Conservation (phyloP, 2,797 vertebrate species). For the Sorex maritimensis region DNA sequence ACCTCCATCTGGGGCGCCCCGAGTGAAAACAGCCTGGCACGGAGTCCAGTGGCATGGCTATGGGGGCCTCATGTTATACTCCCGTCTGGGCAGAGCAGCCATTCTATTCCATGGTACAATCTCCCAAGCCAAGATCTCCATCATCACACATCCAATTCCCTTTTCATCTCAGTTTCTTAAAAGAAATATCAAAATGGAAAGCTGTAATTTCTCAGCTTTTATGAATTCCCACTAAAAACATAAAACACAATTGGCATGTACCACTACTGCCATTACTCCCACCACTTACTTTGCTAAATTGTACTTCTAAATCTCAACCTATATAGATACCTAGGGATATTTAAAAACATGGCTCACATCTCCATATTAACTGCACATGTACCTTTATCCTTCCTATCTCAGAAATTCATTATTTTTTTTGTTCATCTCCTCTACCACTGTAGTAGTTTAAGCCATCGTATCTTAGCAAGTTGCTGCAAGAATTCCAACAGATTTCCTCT, state of each 20-base stretch:
- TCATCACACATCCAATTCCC: neutral
- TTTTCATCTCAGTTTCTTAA: conserved; percentile 33
- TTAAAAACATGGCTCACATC: neutral
- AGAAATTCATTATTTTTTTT: conserved; percentile 51
- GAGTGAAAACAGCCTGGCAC: too few species aligned
- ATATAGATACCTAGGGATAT: neutral
- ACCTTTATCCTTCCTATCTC: conserved; percentile 11
- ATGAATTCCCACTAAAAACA: neutral
- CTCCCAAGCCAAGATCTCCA: neutral
- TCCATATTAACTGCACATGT: neutral
- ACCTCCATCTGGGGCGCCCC: too few species aligned
- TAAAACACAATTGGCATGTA: neutral
- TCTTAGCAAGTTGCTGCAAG: neutral
- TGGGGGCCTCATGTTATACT: too few species aligned
- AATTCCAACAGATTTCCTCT: neutral
- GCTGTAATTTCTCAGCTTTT: neutral
- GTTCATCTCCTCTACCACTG: conserved; percentile 29
- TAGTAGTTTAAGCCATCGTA: conserved; percentile 33
- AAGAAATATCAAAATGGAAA: conserved; percentile 51
- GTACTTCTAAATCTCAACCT: neutral
- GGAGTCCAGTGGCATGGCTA: too few species aligned
- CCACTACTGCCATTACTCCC: neutral
- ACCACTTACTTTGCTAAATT: neutral
- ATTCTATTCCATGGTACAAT: too few species aligned
- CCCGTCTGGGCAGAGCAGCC: too few species aligned